Percentiles rank a stretch among this genome's conserved stretches.
phyloP scores from a whole-genome alignment of 2,888 invertebrate species.

The Doris montereyensis region DNA sequence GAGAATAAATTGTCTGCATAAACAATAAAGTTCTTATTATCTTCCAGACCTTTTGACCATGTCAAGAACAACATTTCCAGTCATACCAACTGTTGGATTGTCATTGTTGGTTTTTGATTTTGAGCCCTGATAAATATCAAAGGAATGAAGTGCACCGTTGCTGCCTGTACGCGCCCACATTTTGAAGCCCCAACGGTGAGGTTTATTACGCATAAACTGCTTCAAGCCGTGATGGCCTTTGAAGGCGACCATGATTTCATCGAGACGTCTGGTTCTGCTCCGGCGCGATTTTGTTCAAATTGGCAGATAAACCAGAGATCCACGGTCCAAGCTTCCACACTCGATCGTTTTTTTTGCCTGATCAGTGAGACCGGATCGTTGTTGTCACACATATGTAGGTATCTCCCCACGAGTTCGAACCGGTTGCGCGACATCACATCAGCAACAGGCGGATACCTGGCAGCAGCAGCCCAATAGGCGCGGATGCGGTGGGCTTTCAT shows the following conservation, averaged over 20 bases:
- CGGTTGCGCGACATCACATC: conserved; percentile 44
- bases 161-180: conserved; percentile 36
- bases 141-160: conserved; percentile 28
- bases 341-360: neutral
- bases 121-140: conserved; percentile 43
- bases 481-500: conserved; percentile 37
- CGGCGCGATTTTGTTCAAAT: too few relatives aligned
- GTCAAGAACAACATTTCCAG: conserved; percentile 27
- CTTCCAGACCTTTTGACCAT: conserved; percentile 5
- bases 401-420: conserved; percentile 34
- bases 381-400: conserved; percentile 43
- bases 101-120: neutral
- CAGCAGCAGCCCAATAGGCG: conserved; percentile 42
- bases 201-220: conserved; percentile 43
- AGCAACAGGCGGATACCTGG: conserved; percentile 38
- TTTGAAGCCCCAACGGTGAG: conserved; percentile 48
- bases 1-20: conserved; percentile 38
- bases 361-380: neutral
- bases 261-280: too few relatives aligned
- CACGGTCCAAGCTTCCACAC: conserved; percentile 9
- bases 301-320: conserved; percentile 1
- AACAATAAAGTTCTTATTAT: conserved; percentile 27
- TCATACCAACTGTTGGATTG: conserved; percentile 17
- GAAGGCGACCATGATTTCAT: neutral
- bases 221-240: conserved; percentile 33